Evolutionary conservation across 2,888 invertebrate genomes (phyloP).

Genomic region (Rutpela maculata): DNA sequence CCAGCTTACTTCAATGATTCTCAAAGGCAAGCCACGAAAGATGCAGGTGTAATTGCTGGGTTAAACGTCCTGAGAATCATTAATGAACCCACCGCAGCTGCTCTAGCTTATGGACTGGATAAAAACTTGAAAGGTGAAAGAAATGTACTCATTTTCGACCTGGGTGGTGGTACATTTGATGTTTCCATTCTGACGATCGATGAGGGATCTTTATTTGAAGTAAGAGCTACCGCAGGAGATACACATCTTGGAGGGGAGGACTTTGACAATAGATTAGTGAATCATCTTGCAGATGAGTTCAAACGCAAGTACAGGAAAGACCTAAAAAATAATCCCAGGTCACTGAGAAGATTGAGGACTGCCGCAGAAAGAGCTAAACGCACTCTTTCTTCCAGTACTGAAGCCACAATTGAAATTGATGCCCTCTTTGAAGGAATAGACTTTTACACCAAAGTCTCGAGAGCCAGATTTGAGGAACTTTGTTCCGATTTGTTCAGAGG

Average conservation of each 20-base stretch:
- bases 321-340: constrained; percentile 77
- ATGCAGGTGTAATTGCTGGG: constrained; percentile 80
- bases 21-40: constrained; percentile 86
- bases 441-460: constrained; percentile 83
- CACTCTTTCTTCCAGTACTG: constrained; percentile 85
- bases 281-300: constrained; percentile 81
- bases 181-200: constrained; percentile 89
- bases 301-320: constrained; percentile 84
- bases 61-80: constrained; percentile 88
- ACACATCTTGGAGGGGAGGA: constrained; percentile 89
- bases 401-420: constrained; percentile 85
- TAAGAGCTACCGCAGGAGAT: constrained; percentile 88
- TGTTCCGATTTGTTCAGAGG: constrained; percentile 82
- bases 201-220: constrained; percentile 88
- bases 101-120: constrained; percentile 60
- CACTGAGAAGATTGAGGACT: constrained; percentile 82
- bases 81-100: constrained; percentile 80
- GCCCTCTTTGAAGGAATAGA: constrained; percentile 84
- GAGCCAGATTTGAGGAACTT: constrained; percentile 86
- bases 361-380: constrained; percentile 88
- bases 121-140: constrained; percentile 61
- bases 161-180: constrained; percentile 84
- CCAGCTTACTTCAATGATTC: constrained; percentile 77
- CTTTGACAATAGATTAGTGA: constrained; percentile 77
- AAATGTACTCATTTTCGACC: constrained; percentile 80